Evolutionary conservation across 2,888 invertebrate species (phyloP), one percentile per base, ranked within the genome.

Genomic region (Drosophila fulvimacula): DNA sequence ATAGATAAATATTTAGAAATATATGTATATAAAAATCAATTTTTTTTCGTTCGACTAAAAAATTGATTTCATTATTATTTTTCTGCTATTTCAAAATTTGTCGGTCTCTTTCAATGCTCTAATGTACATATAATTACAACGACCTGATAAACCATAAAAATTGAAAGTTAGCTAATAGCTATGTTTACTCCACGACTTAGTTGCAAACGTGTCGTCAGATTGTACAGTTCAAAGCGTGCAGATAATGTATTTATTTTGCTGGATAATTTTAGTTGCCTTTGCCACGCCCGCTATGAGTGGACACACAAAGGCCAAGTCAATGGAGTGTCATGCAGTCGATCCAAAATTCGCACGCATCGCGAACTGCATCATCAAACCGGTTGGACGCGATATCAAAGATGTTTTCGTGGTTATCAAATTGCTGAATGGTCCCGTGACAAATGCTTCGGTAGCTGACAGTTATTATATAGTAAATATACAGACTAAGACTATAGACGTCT

Each of bases 101-200:
- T 1, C 3, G 7, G 11, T 21, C 3, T 21, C 13, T 17, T 6
- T 21, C 21, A 11, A n/a, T 46, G 9, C 9, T 6, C 7, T 13
- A 53, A 27, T 39, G 4, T 17, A 32, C 32, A 21, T 36, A 34
- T 42, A 63, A 63, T 42, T 63, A 21, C n/a, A n/a, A 19, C 21
- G 44, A 5, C 34, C 4, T 13, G 7, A n/a, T 2, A n/a, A 5
- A 17, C 13, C 7, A 32, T 5, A 1, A 9, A 5, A 19, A 19
- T 51, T 10, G 10, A 11, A 21, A 36, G 21, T n/a, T 46, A 2
- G 5, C 5, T 21, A 38, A 30, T 7, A 7, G 9, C 2, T 9
- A 30, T 30, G 2, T 30, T 30, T 10, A 15, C 9, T n/a, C 3
- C 2, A 10, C 10, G 30, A 10, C 30, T 30, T 17, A 48, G 48